Conservation (phyloP, 2,888 invertebrate genomes). For the Stenoptilia bipunctidactyla region DNA sequence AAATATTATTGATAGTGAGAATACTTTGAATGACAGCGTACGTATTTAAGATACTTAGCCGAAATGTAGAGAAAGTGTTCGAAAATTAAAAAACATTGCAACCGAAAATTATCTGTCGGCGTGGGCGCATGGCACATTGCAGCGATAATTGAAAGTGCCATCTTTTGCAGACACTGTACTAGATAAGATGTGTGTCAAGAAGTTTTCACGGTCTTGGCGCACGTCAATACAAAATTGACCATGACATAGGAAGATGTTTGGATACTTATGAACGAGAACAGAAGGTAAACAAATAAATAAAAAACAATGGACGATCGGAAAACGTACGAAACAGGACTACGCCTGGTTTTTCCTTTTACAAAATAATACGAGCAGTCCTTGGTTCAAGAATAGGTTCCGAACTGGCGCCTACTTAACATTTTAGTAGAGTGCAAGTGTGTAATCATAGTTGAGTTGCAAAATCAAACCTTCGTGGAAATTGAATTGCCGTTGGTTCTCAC, state of each 20-base stretch:
- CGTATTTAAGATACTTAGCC: conserved; percentile 29
- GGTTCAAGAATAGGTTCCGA: background rate
- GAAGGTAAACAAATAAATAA: too few species aligned
- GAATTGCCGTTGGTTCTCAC: conserved; percentile 16
- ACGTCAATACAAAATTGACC: conserved; percentile 42
- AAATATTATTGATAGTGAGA: conserved; percentile 46
- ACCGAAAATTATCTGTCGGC: conserved; percentile 40
- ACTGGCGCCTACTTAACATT: background rate
- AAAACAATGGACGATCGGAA: too few species aligned
- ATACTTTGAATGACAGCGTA: conserved; percentile 45
- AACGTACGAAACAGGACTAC: too few species aligned
- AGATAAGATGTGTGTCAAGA: conserved; percentile 57
- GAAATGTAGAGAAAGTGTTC: conserved; percentile 51
- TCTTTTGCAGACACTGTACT: conserved; percentile 49
- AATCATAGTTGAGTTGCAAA: conserved; percentile 23
- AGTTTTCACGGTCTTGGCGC: conserved; percentile 54
- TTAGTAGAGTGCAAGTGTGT: background rate
- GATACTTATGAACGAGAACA: too few species aligned
- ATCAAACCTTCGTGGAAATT: conserved; percentile 21
- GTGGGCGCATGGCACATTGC: conserved; percentile 42
- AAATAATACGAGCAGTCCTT: too few species aligned
- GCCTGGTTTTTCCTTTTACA: too few species aligned
- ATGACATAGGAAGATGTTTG: conserved; percentile 19
- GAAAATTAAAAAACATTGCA: conserved; percentile 39
- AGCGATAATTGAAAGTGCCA: conserved; percentile 64